phyloP scores from a whole-genome alignment of 2,797 vertebrate species.

The Zonotrichia albicollis region DNA sequence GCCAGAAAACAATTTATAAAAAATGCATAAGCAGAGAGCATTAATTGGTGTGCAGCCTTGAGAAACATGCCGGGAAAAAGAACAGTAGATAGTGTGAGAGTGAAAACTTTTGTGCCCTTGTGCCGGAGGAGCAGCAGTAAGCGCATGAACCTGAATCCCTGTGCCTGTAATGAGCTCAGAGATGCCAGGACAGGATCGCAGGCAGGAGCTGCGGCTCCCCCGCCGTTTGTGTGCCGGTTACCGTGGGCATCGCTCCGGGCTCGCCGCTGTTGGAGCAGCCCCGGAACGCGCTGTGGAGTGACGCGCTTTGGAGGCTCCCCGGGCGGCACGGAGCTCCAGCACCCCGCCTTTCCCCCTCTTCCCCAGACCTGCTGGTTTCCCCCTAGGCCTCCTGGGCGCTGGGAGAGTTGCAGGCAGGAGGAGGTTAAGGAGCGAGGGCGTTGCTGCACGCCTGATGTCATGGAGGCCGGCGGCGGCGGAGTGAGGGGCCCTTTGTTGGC shows the following conservation, averaged over 20 bases:
- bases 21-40: neutral
- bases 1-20: neutral
- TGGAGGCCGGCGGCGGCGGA: constrained; percentile 83
- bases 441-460: constrained; percentile 86
- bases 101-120: neutral
- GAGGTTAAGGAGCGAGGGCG: constrained; percentile 80
- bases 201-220: neutral
- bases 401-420: constrained; percentile 26
- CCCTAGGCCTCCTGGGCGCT: neutral
- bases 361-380: neutral
- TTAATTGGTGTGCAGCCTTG: neutral
- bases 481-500: constrained; percentile 98
- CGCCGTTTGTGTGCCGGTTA: neutral
- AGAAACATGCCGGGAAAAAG: neutral
- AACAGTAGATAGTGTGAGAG: neutral
- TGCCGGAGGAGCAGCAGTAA: neutral
- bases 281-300: fast-evolving
- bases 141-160: neutral
- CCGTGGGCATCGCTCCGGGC: fast-evolving
- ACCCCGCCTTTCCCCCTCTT: neutral
- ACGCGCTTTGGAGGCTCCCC: fast-evolving
- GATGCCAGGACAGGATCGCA: neutral
- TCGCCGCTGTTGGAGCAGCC: neutral
- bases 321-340: fast-evolving
- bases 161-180: neutral